Conservation (phyloP, 2,113 vertebrate genomes). For the Patagioenas fasciata region DNA sequence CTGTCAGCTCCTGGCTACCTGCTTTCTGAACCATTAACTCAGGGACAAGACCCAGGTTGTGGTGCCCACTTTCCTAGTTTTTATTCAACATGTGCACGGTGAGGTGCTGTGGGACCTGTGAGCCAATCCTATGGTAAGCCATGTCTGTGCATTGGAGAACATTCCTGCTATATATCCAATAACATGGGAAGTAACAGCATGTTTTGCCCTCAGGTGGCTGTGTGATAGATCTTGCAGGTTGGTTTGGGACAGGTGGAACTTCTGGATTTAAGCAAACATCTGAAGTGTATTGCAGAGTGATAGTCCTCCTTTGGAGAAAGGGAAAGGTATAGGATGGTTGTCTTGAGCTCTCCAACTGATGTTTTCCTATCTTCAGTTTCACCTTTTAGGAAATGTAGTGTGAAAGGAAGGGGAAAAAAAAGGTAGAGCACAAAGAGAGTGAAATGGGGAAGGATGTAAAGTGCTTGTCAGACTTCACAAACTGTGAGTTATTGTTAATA, state of each 20-base stretch:
- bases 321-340: neutral
- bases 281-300: neutral
- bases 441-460: neutral
- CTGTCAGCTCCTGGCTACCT: neutral
- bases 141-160: fast-evolving
- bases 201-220: neutral
- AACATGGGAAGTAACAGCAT: neutral
- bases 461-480: neutral
- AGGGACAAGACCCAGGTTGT: neutral
- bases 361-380: neutral
- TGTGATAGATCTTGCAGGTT: neutral
- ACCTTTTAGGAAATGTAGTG: neutral
- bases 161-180: fast-evolving
- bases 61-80: neutral
- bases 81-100: neutral
- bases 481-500: neutral
- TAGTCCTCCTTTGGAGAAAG: neutral
- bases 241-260: neutral
- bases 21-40: neutral
- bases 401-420: fast-evolving
- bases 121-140: neutral
- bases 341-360: neutral
- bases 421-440: neutral
- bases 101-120: neutral
- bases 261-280: neutral